Base-by-base conservation (phyloP, 35 echinoderm and acorn worm species). In the Amphiura filiformis region DNA sequence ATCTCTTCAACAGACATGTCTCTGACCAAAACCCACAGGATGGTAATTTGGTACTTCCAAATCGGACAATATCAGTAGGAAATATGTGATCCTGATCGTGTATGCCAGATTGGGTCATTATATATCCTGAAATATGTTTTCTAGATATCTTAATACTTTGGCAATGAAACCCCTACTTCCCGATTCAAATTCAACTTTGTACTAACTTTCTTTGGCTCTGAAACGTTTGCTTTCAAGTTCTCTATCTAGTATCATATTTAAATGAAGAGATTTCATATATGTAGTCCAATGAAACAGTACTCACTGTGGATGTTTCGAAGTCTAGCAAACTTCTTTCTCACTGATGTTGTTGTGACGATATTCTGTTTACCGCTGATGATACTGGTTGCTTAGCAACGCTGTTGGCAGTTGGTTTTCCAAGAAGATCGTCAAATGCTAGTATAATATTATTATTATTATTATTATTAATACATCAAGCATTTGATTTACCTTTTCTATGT, bases 1-100 rank as follows among this genome's bases (percentile, higher is more conserved):
- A 91, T 80, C 47, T 52, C 39, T 79, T 86, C 90, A 0, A 87
- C 78, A 35, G 52, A 70, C 52, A 91, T 87, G 37, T 91, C 90
- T 9, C 65, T n/a, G 28, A n/a, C 76, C 9, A 84, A 34, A 31
- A 86, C 40, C 37, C 87, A 91, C 32, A 84, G 90, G 0, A 91
- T 39, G 22, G 82, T 35, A 28, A 91, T n/a, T 87, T 36, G 90
- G 90, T 39, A 9, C 39, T 39, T 86, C 84, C 30, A 90, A 85
- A 28, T 84, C 61, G 30, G 44, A 32, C 9, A 81, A 84, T 47
- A 34, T 42, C 20, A 90, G 57, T n/a, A 90, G 65, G 70, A 90
- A 77, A 28, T 14, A 90, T 75, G 23, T 34, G 40, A 44, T 91
- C 82, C 2, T 61, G 34, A 30, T 28, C 64, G 13, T 57, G 65